Percentiles rank a stretch among this genome's conserved stretches.
These are phyloP conservation scores for Zeuzera pyrina DNA, from an alignment of 2,888 invertebrate species.

Conservation along the genomic window DNA sequence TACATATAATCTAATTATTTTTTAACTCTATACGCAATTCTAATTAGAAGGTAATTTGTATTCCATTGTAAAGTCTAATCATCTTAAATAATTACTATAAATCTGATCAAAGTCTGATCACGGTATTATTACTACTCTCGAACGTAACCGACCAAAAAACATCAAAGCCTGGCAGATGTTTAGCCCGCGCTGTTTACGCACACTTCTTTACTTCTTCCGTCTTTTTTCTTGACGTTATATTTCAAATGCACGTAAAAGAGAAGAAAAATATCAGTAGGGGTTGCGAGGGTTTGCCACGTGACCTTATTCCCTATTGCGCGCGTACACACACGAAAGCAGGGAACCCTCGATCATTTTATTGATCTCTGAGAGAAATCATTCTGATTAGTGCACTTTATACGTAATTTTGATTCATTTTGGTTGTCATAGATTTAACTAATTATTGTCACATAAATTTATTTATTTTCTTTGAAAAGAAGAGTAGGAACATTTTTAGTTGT, in stretches of 20 bases:
- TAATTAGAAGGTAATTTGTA: too few species aligned
- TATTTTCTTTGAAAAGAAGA: too few species aligned
- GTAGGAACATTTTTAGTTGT: too few species aligned
- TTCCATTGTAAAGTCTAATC: too few species aligned
- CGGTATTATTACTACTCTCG: conserved; percentile 40
- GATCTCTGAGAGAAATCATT: conserved; percentile 48
- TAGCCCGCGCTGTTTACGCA: conserved; percentile 41
- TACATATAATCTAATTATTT: too few species aligned
- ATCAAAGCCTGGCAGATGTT: conserved; percentile 62
- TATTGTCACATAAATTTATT: too few species aligned
- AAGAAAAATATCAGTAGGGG: conserved; percentile 42
- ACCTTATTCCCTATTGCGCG: conserved; percentile 36
- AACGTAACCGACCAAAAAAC: conserved; percentile 48
- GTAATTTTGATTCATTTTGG: too few species aligned
- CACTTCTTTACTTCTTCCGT: conserved; percentile 26
- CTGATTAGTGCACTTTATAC: too few species aligned
- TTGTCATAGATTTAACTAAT: too few species aligned
- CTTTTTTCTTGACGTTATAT: conserved; percentile 10
- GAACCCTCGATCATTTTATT: conserved; percentile 57
- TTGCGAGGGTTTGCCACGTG: conserved; percentile 58
- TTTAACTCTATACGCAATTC: too few species aligned
- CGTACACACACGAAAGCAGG: conserved; percentile 32
- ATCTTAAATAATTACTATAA: too few species aligned
- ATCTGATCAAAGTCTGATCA: conserved; percentile 7
- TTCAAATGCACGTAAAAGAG: conserved; percentile 24